Evolutionary conservation across 2,888 invertebrate species (phyloP).

Genomic region (Punctoribates punctum): DNA sequence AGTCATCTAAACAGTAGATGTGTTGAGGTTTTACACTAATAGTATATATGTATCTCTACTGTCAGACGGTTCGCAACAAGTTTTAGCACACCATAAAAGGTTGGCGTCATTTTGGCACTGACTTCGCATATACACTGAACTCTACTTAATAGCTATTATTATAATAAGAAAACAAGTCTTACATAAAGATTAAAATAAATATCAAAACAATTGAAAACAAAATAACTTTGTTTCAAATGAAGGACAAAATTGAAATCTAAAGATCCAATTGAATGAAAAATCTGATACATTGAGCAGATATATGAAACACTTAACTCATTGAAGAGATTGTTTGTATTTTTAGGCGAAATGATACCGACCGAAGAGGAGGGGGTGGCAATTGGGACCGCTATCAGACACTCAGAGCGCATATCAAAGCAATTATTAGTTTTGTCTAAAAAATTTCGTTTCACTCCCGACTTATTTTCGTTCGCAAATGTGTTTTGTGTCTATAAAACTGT

Average conservation of each 20-base stretch:
- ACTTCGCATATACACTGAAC: background rate
- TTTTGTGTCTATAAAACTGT: background rate
- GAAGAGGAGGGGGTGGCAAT: too few species aligned
- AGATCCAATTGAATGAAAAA: too few species aligned
- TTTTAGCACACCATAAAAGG: constrained; percentile 25
- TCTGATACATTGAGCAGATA: too few species aligned
- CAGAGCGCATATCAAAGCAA: too few species aligned
- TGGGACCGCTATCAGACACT: too few species aligned
- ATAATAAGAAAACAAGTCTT: background rate
- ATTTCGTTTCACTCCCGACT: background rate
- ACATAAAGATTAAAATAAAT: background rate
- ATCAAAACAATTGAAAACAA: background rate
- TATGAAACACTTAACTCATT: too few species aligned
- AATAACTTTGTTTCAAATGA: too few species aligned
- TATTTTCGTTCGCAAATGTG: background rate
- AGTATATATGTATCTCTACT: background rate
- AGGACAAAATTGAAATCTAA: too few species aligned
- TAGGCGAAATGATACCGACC: too few species aligned
- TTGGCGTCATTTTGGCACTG: constrained; percentile 21
- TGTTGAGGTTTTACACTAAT: background rate
- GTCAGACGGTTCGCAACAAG: background rate
- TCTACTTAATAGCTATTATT: background rate
- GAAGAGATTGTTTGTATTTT: too few species aligned
- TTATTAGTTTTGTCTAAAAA: background rate
- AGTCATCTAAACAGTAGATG: background rate